Base-by-base conservation (phyloP, 2,797 vertebrate species). In the Discoglossus pictus region DNA sequence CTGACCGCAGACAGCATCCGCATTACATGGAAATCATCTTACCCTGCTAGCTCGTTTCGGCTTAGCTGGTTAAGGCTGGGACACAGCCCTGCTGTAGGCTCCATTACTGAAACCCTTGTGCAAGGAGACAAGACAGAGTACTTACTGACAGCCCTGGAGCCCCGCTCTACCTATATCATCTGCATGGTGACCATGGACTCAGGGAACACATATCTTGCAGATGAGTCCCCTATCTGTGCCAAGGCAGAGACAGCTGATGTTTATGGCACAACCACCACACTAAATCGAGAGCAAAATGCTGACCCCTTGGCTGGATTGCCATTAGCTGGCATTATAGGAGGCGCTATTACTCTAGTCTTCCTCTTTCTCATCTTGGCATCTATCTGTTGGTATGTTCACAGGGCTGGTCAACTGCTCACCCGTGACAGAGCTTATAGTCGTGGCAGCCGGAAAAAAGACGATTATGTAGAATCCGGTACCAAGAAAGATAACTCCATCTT, bases 401-500 rank as follows among this genome's bases (percentile, higher is more conserved):
- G 90, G 56, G 87, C 92, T 11, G 87, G 93, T 0, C 88, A 90
- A 74, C 79, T 94, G 62, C 75, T 87, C 59, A 92, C 87, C 23
- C 89, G 80, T 48, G 92, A 96, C 42, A 83, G 90, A 79, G 78
- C 69, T 27, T 94, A 93, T 54, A 89, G 80, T 55, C 86, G 93
- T 34, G 89, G 91, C 73, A 89, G 89, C 60, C 88, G 78, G 75
- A 90, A 81, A 40, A 84, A 87, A 74, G 93, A 95, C 1, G 93
- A 95, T 78, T 97, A 96, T 50, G 83, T 95, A 50, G 94, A 97
- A 76, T 94, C 94, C 0, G 95, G 95, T 73, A 97, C 95, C 69
- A 97, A 97, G 82, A 97, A 96, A 78, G 95, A 97, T 73, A 96
- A 91, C 71, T 95, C 92, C 52, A 96, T 97, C 65, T 82, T 97